Percentiles rank a stretch among this genome's conserved stretches.
Conservation (phyloP, 2,888 invertebrate genomes). For the Tineola bisselliella region DNA sequence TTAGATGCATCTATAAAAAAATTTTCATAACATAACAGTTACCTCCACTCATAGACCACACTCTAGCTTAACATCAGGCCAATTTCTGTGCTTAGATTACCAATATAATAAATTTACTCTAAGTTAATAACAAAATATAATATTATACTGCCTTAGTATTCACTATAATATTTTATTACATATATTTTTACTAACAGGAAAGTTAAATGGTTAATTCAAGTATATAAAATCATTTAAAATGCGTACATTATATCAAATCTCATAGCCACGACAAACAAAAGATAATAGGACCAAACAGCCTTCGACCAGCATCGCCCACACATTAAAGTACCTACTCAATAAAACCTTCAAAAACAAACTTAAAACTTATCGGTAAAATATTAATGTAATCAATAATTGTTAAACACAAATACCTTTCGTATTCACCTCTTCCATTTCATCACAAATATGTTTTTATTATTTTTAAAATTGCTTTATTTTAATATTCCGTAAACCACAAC, state of each 20-base stretch:
- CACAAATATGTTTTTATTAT: slow-evolving; percentile 26
- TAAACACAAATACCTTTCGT: slow-evolving; percentile 33
- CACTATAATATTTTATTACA: no score
- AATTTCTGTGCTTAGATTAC: no score
- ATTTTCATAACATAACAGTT: no score
- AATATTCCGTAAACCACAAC: not conserved
- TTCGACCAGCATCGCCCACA: slow-evolving; percentile 31
- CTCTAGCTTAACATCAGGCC: no score
- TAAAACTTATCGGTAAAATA: not conserved
- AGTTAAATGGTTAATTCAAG: slow-evolving; percentile 18
- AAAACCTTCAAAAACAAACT: slow-evolving; percentile 32
- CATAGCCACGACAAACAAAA: slow-evolving; percentile 38
- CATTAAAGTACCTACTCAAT: slow-evolving; percentile 40
- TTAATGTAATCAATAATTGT: not conserved
- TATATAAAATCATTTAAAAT: no score
- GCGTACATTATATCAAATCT: not conserved
- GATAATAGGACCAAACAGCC: slow-evolving; percentile 38
- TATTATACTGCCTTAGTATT: no score
- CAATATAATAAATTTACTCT: no score
- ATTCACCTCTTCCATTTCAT: slow-evolving; percentile 55
- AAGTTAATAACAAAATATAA: no score
- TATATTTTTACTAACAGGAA: slow-evolving; percentile 1
- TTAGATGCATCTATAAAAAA: slow-evolving; percentile 38
- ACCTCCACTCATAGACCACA: no score
- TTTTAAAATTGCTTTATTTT: not conserved